Conservation (phyloP, 2,113 vertebrate species). For the Rhagologus leucostigma region DNA sequence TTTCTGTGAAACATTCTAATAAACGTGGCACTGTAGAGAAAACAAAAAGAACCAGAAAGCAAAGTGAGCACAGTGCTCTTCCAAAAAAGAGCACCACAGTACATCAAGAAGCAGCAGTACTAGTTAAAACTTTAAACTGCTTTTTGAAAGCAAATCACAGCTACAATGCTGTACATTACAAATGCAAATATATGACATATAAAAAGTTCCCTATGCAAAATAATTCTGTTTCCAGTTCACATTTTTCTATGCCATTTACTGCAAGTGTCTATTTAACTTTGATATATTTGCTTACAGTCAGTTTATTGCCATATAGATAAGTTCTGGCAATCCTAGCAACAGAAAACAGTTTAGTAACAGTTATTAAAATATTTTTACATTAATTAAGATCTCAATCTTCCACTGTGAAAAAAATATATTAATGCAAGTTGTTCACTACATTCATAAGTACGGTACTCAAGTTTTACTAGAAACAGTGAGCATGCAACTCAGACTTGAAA, state of each 20-base stretch:
- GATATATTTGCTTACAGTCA: not conserved
- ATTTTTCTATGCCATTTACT: constrained; percentile 20
- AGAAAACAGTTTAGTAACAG: constrained; percentile 32
- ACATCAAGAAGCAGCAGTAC: not conserved
- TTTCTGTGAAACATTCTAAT: not conserved
- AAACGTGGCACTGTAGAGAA: not conserved
- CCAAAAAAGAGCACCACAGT: not conserved
- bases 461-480: constrained; percentile 42
- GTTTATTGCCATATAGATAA: not conserved
- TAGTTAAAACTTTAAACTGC: not conserved
- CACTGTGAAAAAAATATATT: constrained; percentile 29
- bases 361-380: constrained; percentile 60
- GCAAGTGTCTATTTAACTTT: not conserved
- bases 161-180: constrained; percentile 31
- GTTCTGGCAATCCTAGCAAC: not conserved
- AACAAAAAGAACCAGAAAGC: not conserved
- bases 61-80: not conserved
- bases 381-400: not conserved
- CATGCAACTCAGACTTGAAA: constrained; percentile 44
- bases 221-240: not conserved
- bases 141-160: constrained; percentile 48
- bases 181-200: constrained; percentile 37
- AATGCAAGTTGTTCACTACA: constrained; percentile 53
- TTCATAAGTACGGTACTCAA: constrained; percentile 12
- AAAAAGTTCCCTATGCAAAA: constrained; percentile 19